Evolutionary conservation across 2,888 invertebrate species (phyloP).

Genomic region (Drosophila gaucha): DNA sequence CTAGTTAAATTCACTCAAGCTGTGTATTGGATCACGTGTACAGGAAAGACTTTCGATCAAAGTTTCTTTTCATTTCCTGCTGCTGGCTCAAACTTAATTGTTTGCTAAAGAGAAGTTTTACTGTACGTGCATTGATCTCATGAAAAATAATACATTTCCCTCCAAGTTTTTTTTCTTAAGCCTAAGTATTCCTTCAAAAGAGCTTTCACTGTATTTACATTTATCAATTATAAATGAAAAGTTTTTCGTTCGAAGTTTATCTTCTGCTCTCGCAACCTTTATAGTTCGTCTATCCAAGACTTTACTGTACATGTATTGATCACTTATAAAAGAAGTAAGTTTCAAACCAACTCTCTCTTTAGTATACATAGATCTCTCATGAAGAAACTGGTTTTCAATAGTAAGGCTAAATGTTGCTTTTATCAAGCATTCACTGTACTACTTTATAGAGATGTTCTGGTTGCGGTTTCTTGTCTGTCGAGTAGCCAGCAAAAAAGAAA

Average conservation of each 20-base stretch:
- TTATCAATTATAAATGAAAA: not conserved
- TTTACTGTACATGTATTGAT: too few species aligned
- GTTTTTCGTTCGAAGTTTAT: too few species aligned
- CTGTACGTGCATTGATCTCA: not conserved
- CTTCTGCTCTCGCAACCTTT: not conserved
- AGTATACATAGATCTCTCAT: too few species aligned
- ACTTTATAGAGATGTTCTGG: not conserved
- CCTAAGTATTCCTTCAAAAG: too few species aligned
- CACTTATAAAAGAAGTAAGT: too few species aligned
- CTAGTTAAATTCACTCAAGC: not conserved
- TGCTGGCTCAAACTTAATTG: not conserved
- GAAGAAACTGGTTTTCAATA: too few species aligned
- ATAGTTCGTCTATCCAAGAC: too few species aligned
- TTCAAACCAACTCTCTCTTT: not conserved
- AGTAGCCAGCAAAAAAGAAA: slow-evolving; percentile 15
- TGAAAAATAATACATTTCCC: too few species aligned
- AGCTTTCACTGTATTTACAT: not conserved
- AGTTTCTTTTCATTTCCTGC: not conserved
- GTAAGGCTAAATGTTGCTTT: not conserved
- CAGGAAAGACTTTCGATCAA: not conserved
- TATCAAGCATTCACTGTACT: not conserved
- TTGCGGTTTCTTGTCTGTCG: slow-evolving; percentile 6
- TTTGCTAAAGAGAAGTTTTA: not conserved
- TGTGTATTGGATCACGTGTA: not conserved
- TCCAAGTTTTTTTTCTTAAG: too few species aligned